Base-by-base conservation (phyloP, 2,113 vertebrate species). In the Calypte anna region DNA sequence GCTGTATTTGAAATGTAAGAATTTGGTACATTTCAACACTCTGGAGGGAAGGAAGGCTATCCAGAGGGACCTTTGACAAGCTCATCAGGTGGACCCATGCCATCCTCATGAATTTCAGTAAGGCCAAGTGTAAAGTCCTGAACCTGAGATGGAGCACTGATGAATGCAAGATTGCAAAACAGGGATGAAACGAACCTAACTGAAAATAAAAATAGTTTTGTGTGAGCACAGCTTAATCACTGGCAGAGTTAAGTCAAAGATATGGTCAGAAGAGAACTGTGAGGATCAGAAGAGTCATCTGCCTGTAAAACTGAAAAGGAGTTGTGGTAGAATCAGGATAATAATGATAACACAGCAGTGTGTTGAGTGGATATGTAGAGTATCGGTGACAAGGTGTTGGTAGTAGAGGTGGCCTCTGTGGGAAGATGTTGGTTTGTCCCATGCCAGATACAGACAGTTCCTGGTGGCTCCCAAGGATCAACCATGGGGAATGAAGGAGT, bases 391-490 rank as follows among this genome's bases (percentile, higher is more conserved):
- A 50, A 44, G 9, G 10, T 61, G 19, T 19, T 16, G 22, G 21
- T 24, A 82, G 24, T 4, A 17, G 24, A 7, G 24, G 5, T 53
- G 25, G 22, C 19, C 18, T 48, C 31, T 43, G 19, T 48, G 36
- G 10, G 22, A 75, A 36, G 20, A 28, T 13, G 1, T 2, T 3
- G 1, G 6, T 2, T 4, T 82, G 8, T 38, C 12, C 14, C 5
- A 6, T 27, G 7, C 9, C 9, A 1, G 51, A 53, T 14, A 23
- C 9, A 51, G 8, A 7, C 0, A 1, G 7, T 51, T 69, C 33
- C 18, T 61, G 2, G 1, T 58, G 14, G 8, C 14, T 70, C 7
- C 20, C 38, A 40, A 78, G 4, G 18, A 58, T 10, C 4, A 1
- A 14, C 12, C 17, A 27, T 3, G 31, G 31, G 2, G 3, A 81